A percentile compares a stretch with the other conserved stretches of the same genome.
Conservation (phyloP, 2,113 vertebrate genomes). For the Helogale parvula region DNA sequence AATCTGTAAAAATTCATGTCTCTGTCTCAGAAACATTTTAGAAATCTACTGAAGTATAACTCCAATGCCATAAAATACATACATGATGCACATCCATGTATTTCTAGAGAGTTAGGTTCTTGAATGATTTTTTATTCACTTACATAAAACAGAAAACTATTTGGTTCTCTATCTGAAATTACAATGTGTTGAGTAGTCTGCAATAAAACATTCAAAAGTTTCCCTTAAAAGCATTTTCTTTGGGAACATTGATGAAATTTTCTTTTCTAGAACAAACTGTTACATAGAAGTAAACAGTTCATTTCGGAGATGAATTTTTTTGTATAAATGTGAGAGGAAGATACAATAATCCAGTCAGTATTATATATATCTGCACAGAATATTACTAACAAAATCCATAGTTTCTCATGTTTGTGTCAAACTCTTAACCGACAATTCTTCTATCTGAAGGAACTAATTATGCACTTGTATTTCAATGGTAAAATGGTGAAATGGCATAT, state of each 20-base stretch:
- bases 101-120: slow-evolving; percentile 50
- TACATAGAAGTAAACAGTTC: neutral
- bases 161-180: slow-evolving; percentile 2
- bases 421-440: neutral
- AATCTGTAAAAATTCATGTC: slow-evolving; percentile 79
- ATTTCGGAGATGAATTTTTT: neutral
- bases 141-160: slow-evolving; percentile 63
- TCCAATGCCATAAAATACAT: slow-evolving; percentile 71
- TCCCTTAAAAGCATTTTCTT: slow-evolving; percentile 47
- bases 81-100: slow-evolving; percentile 60
- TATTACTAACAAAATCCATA: neutral
- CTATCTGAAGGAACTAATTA: neutral
- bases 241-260: neutral
- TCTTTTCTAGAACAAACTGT: slow-evolving; percentile 26
- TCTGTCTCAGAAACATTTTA: slow-evolving; percentile 78
- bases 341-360: neutral
- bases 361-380: neutral
- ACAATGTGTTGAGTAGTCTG: slow-evolving; percentile 21
- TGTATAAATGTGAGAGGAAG: neutral
- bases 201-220: slow-evolving; percentile 15
- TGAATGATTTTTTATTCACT: slow-evolving; percentile 30
- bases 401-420: neutral
- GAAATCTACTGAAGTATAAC: slow-evolving; percentile 72
- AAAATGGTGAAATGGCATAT: neutral
- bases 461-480: neutral